Evolutionary conservation across 2,797 vertebrate species (phyloP).

Genomic region (Pterois miles): DNA sequence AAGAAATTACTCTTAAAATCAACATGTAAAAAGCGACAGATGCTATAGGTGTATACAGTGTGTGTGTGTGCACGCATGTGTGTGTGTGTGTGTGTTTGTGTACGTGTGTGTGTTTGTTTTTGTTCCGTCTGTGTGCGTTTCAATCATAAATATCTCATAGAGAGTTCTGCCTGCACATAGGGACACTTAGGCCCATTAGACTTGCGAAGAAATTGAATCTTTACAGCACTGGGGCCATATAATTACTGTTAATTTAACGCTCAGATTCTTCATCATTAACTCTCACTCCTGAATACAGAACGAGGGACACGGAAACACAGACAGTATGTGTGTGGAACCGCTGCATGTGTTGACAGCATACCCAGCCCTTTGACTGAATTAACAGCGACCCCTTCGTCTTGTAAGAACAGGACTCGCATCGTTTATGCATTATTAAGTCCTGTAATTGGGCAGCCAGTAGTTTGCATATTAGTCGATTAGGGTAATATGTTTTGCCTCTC

Average conservation of each 20-base stretch:
- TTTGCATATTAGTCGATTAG: constrained; percentile 99
- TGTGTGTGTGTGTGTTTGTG: constrained; percentile 32
- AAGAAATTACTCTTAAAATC: not conserved
- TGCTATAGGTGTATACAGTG: not conserved
- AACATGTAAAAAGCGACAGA: not conserved
- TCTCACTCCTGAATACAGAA: constrained; percentile 88
- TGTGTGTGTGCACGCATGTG: constrained; percentile 11
- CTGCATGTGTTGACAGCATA: constrained; percentile 72
- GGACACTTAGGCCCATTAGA: constrained; percentile 79
- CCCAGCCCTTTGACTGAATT: constrained; percentile 87
- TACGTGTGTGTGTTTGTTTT: constrained; percentile 35
- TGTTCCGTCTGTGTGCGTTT: constrained; percentile 29
- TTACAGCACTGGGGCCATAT: constrained; percentile 94
- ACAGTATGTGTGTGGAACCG: constrained; percentile 49
- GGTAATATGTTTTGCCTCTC: constrained; percentile 98
- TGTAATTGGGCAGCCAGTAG: constrained; percentile 97
- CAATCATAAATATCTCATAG: constrained; percentile 63
- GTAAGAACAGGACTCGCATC: constrained; percentile 95
- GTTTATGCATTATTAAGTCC: constrained; percentile 97
- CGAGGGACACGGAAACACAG: constrained; percentile 47
- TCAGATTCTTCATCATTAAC: constrained; percentile 97
- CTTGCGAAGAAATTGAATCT: constrained; percentile 93
- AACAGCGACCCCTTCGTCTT: constrained; percentile 87
- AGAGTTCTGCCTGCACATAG: constrained; percentile 56
- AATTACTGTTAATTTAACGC: constrained; percentile 99